Base-by-base conservation (phyloP, 2,888 invertebrate genomes). In the Meteorus colon region DNA sequence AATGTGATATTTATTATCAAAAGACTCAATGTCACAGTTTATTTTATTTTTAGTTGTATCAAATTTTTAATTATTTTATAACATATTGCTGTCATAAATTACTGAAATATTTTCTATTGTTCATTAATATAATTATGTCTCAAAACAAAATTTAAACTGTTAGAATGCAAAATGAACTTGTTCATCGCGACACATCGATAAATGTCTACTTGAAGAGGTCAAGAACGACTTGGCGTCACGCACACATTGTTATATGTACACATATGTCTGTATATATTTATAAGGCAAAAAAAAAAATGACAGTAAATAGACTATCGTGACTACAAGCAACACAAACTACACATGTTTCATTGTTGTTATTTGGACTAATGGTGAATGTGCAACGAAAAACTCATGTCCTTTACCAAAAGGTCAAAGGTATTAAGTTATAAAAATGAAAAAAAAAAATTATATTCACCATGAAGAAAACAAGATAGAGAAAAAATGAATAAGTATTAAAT, bases 231-330 rank as follows among this genome's bases (percentile, higher is more conserved):
- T 55, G 59, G 41, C 34, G 60, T 67, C 75, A 75, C 72, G 75
- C 75, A 72, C 72, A 72, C 71, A 48, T 10, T 55, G 55, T 55
- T 19, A 19, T 8, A 55, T 24, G 1, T 3, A 48, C 19, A 55
- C n/a, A 8, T 55, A 55, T 55, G 8, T 19, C 4, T 55, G 8
- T 19, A 48, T 48, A 19, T 48, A 1, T 48, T 16, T 48, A 4
- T 48, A 4, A 55, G 66, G 37, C 41, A 41, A 27, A 45, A 51
- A 51, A 51, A 51, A 62, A 62, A 60, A 77, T 69, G 74, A 67
- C 67, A 73, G 70, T 72, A 68, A 24, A 77, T 74, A 75, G 55
- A 77, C 73, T 81, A 79, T 73, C 79, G 78, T 79, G 81, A 79
- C 79, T 78, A 48, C 59, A 10, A 68, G 72, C 75, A 69, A 76